These are phyloP conservation scores for Mesoligia furuncula DNA, from an alignment of 2,888 invertebrate genomes.

Conservation along the genomic window DNA sequence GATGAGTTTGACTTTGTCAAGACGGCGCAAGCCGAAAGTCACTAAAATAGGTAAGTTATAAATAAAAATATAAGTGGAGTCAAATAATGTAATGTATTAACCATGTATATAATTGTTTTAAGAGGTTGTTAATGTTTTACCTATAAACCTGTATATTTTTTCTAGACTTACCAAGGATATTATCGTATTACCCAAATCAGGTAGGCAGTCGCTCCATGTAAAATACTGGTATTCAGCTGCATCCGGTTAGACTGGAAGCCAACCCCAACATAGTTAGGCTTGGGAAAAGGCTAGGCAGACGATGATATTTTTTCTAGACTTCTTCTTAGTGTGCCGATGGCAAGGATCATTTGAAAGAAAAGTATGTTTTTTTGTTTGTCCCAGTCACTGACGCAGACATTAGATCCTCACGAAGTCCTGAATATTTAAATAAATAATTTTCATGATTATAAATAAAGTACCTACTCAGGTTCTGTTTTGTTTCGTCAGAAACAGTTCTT, in stretches of 20 bases:
- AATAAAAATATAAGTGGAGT: no score
- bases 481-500: not conserved
- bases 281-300: not conserved
- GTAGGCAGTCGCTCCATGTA: not conserved
- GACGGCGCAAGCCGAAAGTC: no score
- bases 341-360: not conserved
- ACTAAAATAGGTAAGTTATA: no score
- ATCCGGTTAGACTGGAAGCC: not conserved
- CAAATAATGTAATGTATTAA: no score
- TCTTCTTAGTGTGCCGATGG: not conserved
- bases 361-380: not conserved
- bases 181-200: not conserved
- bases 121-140: no score
- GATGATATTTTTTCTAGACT: not conserved
- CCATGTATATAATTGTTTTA: no score
- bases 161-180: not conserved
- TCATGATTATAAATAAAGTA: not conserved
- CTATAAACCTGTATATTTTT: not conserved
- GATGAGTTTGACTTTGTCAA: no score
- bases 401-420: not conserved
- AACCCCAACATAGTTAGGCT: not conserved
- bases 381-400: not conserved
- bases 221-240: no score
- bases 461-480: not conserved
- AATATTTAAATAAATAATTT: no score